phyloP scores from a whole-genome alignment of 2,113 vertebrate genomes.

The Zootoca vivipara region DNA sequence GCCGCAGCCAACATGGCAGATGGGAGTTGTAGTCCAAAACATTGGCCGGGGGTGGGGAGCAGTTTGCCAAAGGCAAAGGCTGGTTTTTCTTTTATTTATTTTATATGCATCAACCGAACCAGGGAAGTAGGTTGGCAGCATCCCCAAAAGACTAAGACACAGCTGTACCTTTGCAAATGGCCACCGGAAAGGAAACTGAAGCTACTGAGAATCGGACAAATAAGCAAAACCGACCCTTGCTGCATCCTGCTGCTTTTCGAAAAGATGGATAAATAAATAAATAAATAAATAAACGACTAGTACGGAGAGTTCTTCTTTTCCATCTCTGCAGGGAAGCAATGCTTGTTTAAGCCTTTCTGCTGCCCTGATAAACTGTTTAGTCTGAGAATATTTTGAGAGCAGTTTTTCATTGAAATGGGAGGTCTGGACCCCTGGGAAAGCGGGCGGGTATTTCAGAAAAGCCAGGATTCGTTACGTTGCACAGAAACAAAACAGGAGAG shows the following conservation, averaged over 20 bases:
- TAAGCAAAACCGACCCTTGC: conserved; percentile 48
- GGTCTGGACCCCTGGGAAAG: accelerated
- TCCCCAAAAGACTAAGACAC: background rate
- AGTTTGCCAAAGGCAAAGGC: background rate
- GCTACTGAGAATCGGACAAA: background rate
- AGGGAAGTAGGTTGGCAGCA: background rate
- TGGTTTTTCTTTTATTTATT: accelerated
- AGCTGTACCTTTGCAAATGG: background rate
- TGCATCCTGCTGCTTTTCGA: conserved; percentile 21
- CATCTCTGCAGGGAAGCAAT: conserved; percentile 63
- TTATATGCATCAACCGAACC: accelerated
- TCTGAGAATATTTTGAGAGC: conserved; percentile 64
- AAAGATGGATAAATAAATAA: background rate
- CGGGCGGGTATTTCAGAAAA: background rate
- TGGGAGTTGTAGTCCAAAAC: background rate
- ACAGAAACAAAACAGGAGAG: background rate
- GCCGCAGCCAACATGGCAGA: too few relatives aligned
- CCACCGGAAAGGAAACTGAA: background rate
- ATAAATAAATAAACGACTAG: conserved; percentile 6
- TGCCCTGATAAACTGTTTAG: conserved; percentile 71
- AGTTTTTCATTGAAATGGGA: conserved; percentile 25
- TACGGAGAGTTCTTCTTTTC: conserved; percentile 27
- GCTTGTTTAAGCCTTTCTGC: conserved; percentile 63
- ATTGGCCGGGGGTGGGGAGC: too few relatives aligned
- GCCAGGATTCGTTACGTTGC: background rate